A percentile compares a stretch with the other conserved stretches of the same genome.
phyloP scores from a whole-genome alignment of 2,888 invertebrate genomes.

The Cataglyphis livida region DNA sequence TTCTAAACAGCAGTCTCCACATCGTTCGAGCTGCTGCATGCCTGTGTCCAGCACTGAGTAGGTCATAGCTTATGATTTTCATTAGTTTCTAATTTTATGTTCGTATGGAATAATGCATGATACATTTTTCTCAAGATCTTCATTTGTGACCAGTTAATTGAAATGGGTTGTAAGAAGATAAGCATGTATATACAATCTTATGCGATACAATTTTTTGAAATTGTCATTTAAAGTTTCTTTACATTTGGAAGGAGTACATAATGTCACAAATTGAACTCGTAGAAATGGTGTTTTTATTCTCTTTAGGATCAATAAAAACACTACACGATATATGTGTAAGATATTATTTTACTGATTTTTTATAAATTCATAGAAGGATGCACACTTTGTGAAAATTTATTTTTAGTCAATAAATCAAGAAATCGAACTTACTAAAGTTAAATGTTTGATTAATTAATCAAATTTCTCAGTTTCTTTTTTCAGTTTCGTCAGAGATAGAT shows the following conservation, averaged over 20 bases:
- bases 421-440: constrained; percentile 24
- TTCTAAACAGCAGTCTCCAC: constrained; percentile 83
- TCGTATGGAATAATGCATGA: constrained; percentile 66
- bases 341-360: constrained; percentile 60
- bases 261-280: constrained; percentile 62
- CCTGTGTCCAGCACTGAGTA: constrained; percentile 81
- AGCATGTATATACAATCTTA: constrained; percentile 51
- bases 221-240: constrained; percentile 60
- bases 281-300: constrained; percentile 63
- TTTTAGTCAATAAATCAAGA: constrained; percentile 42
- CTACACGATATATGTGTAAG: constrained; percentile 64
- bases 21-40: constrained; percentile 84
- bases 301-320: constrained; percentile 65
- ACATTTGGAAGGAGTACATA: constrained; percentile 58
- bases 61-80: constrained; percentile 68
- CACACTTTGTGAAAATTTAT: constrained; percentile 32
- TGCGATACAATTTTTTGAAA: constrained; percentile 57
- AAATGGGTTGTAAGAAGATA: constrained; percentile 59
- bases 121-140: constrained; percentile 67
- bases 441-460: constrained; percentile 28
- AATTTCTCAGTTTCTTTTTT: constrained; percentile 9
- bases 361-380: constrained; percentile 17
- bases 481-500: constrained; percentile 41
- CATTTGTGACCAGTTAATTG: constrained; percentile 64
- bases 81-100: constrained; percentile 56